Conservation (phyloP, 2,113 vertebrate genomes). For the Burhinus bistriatus region DNA sequence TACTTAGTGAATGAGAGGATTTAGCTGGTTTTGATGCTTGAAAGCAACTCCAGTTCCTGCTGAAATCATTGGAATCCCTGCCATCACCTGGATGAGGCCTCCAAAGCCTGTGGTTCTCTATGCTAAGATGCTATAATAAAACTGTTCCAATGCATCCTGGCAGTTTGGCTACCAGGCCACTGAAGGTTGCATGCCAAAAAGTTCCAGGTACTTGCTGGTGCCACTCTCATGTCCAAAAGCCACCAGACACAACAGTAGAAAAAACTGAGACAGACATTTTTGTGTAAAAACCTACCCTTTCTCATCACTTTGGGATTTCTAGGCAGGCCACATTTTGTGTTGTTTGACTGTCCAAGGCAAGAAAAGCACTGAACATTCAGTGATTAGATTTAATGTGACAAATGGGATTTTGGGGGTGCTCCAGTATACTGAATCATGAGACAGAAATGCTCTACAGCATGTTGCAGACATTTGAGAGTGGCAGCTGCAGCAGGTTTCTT, state of each 20-base stretch:
- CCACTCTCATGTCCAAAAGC: neutral
- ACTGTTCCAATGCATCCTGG: neutral
- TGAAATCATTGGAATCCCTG: neutral
- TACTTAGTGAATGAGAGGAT: neutral
- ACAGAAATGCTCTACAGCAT: accelerated
- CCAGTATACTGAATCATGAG: neutral
- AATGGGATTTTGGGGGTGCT: neutral
- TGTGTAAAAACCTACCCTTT: neutral
- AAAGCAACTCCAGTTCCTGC: neutral
- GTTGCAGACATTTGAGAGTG: neutral
- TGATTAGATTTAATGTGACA: neutral
- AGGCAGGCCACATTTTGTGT: neutral
- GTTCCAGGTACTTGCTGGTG: neutral
- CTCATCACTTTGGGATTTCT: neutral
- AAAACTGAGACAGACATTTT: neutral
- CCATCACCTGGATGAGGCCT: neutral
- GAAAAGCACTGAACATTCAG: neutral
- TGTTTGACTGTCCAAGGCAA: neutral
- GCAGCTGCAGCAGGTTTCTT: neutral
- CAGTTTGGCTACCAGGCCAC: neutral
- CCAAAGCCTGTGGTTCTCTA: neutral
- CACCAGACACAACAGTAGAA: neutral
- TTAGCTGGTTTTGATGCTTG: neutral
- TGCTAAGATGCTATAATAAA: neutral
- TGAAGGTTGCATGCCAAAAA: neutral